Percentiles rank a stretch among this genome's conserved stretches.
Conservation (phyloP, 2,797 vertebrate species). For the Dromococcyx pavoninus region DNA sequence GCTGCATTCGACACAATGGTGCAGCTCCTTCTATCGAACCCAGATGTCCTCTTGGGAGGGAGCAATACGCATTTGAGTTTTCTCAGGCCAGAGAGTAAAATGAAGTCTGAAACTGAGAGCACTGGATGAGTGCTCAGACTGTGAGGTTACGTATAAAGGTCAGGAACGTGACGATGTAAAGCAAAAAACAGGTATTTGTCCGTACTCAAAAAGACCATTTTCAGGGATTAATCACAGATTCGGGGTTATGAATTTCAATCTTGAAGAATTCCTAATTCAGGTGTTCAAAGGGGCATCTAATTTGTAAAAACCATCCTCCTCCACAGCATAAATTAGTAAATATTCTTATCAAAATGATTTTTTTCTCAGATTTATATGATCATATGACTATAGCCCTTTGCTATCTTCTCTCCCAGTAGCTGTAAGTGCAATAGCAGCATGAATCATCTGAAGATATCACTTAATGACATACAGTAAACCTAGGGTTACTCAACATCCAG, state of each 20-base stretch:
- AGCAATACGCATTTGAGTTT: not conserved
- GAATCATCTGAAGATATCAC: slow-evolving; percentile 9
- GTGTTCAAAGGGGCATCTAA: not conserved
- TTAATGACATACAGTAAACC: not conserved
- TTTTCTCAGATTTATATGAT: not conserved
- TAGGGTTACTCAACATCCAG: not conserved
- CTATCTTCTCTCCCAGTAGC: slow-evolving; percentile 42
- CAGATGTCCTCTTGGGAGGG: not conserved
- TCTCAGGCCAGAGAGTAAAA: not conserved
- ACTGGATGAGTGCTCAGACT: not conserved
- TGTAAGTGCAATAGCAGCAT: slow-evolving; percentile 26
- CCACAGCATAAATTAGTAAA: not conserved
- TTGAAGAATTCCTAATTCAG: not conserved
- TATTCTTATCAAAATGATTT: not conserved
- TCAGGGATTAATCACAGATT: not conserved
- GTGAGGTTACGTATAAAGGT: not conserved
- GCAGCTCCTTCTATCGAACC: not conserved
- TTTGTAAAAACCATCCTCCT: not conserved
- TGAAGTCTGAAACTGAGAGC: not conserved
- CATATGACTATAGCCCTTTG: not conserved
- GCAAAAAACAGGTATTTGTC: not conserved
- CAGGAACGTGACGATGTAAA: not conserved
- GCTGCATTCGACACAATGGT: not conserved
- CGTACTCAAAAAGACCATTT: not conserved
- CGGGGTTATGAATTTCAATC: not conserved